phyloP scores from a whole-genome alignment of 2,888 invertebrate species.

The Euspilapteryx auroguttella region DNA sequence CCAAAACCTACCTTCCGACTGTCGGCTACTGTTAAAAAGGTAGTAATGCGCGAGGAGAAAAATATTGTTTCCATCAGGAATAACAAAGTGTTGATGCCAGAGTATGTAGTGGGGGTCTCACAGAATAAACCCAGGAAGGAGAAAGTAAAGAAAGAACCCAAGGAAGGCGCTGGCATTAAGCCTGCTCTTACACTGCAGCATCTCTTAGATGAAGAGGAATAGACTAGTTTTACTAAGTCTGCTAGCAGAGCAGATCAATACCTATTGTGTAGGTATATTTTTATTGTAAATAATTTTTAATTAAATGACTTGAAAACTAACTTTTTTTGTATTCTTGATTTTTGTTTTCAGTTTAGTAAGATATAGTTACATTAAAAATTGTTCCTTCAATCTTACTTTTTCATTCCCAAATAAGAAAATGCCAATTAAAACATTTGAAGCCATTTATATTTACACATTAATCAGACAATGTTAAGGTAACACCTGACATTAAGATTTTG shows the following conservation, averaged over 20 bases:
- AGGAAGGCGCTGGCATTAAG: slow-evolving; percentile 11
- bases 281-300: neutral
- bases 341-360: no score
- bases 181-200: slow-evolving; percentile 43
- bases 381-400: no score
- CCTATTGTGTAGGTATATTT: neutral
- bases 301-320: no score
- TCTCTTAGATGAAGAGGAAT: slow-evolving; percentile 39
- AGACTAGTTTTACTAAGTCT: slow-evolving; percentile 9
- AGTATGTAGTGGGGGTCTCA: slow-evolving; percentile 76
- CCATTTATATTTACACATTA: no score
- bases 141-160: slow-evolving; percentile 7
- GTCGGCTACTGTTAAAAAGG: slow-evolving; percentile 25
- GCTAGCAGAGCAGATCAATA: neutral
- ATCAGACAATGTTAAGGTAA: no score
- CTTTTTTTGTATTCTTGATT: no score
- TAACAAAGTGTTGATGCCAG: slow-evolving; percentile 78
- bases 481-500: neutral
- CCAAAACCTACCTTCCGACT: slow-evolving; percentile 41
- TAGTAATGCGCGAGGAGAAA: slow-evolving; percentile 10
- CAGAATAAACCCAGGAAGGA: slow-evolving; percentile 49
- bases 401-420: no score
- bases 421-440: no score
- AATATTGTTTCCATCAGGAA: slow-evolving; percentile 58
- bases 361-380: no score